These are phyloP conservation scores for Phoenicopterus ruber DNA, from an alignment of 2,113 vertebrate genomes.

Conservation along the genomic window DNA sequence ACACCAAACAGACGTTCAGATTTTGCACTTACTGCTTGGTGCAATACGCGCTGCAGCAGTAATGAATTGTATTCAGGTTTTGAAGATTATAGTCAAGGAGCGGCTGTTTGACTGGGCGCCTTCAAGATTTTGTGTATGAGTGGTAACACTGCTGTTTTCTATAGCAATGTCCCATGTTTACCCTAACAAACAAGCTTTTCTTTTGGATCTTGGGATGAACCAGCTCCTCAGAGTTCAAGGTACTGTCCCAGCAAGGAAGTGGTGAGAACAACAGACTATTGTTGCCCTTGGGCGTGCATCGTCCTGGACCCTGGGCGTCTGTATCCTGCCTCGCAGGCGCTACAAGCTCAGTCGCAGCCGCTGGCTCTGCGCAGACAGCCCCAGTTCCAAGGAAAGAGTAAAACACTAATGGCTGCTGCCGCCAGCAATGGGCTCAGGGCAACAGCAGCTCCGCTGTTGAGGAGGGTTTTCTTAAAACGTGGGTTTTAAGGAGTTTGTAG, in stretches of 20 bases:
- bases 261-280: conserved; percentile 30
- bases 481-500: background rate
- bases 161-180: background rate
- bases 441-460: background rate
- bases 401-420: background rate
- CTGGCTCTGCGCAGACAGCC: background rate
- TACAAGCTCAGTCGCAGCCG: accelerated
- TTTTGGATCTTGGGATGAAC: background rate
- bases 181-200: background rate
- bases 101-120: background rate
- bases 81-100: background rate
- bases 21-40: accelerated
- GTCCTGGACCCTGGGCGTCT: background rate
- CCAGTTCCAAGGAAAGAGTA: background rate
- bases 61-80: background rate
- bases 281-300: background rate
- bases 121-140: background rate
- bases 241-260: background rate
- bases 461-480: accelerated
- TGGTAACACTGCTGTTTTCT: background rate
- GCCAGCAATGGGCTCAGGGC: background rate
- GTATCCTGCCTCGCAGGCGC: background rate
- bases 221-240: background rate
- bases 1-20: background rate
- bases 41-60: accelerated